phyloP scores from a whole-genome alignment of 1,140 invertebrate species.

The Euglossa dilemma region DNA sequence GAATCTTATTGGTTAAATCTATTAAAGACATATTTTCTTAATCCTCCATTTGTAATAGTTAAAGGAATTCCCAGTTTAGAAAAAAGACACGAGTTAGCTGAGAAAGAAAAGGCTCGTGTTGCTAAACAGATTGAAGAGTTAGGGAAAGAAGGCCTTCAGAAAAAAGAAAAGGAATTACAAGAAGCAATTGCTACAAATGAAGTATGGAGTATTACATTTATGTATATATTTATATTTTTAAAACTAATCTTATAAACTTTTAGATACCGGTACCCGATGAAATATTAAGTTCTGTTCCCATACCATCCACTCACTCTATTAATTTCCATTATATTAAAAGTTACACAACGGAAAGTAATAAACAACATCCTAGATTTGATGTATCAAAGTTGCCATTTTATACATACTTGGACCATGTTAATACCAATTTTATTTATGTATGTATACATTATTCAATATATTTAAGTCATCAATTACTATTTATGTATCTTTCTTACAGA shows the following conservation, averaged over 20 bases:
- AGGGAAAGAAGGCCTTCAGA: constrained; percentile 86
- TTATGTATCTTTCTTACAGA: constrained; percentile 79
- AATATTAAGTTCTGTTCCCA: constrained; percentile 86
- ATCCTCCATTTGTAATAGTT: constrained; percentile 82
- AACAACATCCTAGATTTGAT: constrained; percentile 85
- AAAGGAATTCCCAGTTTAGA: constrained; percentile 84
- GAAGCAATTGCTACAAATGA: constrained; percentile 90
- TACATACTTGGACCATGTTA: constrained; percentile 90
- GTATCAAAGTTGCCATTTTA: constrained; percentile 87
- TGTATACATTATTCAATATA: constrained; percentile 75
- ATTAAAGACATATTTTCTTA: constrained; percentile 88
- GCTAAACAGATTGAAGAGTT: constrained; percentile 85
- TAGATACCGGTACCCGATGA: constrained; percentile 86
- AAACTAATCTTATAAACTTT: constrained; percentile 59
- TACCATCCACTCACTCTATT: constrained; percentile 87
- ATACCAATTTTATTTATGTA: constrained; percentile 94
- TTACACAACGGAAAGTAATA: constrained; percentile 82
- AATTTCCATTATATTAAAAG: constrained; percentile 87
- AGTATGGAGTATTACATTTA: constrained; percentile 77
- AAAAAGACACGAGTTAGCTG: constrained; percentile 84
- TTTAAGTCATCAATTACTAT: constrained; percentile 23
- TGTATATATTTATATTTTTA: constrained; percentile 37
- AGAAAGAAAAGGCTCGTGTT: constrained; percentile 87
- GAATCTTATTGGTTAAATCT: constrained; percentile 88
- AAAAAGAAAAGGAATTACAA: constrained; percentile 85